Conservation (phyloP, 2,113 vertebrate genomes). For the Procavia capensis region DNA sequence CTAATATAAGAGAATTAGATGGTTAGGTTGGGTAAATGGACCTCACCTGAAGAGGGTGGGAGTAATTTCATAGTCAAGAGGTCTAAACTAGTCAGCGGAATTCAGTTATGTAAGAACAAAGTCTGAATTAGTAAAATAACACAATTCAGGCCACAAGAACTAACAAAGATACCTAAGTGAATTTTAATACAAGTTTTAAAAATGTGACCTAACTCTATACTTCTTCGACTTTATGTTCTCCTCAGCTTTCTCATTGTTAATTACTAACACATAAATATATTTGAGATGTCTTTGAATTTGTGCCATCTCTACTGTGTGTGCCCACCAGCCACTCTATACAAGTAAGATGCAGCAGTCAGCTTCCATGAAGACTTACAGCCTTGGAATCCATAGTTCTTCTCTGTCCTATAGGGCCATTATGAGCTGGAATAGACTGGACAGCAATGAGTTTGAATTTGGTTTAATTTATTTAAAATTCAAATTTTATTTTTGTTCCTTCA, state of each 20-base stretch:
- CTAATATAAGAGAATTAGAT: background rate
- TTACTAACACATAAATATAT: background rate
- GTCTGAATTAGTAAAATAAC: background rate
- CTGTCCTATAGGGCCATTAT: too few relatives aligned
- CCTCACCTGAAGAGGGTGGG: background rate
- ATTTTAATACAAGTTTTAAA: constrained; percentile 44
- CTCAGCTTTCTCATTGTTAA: background rate
- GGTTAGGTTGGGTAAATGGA: background rate
- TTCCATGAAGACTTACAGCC: too few relatives aligned
- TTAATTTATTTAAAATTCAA: constrained; percentile 2
- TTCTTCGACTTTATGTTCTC: constrained; percentile 43
- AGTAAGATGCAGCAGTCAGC: too few relatives aligned
- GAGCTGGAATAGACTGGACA: too few relatives aligned
- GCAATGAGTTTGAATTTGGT: background rate
- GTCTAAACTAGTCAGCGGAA: background rate
- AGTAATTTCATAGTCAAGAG: background rate
- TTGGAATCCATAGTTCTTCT: too few relatives aligned
- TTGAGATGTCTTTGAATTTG: background rate
- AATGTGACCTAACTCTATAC: background rate
- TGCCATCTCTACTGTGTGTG: background rate
- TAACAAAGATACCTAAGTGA: background rate
- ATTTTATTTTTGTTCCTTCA: background rate
- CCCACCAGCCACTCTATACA: too few relatives aligned
- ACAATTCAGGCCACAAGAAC: background rate
- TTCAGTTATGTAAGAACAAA: constrained; percentile 42